Conservation (phyloP, 2,797 vertebrate species). For the Chelon auratus region DNA sequence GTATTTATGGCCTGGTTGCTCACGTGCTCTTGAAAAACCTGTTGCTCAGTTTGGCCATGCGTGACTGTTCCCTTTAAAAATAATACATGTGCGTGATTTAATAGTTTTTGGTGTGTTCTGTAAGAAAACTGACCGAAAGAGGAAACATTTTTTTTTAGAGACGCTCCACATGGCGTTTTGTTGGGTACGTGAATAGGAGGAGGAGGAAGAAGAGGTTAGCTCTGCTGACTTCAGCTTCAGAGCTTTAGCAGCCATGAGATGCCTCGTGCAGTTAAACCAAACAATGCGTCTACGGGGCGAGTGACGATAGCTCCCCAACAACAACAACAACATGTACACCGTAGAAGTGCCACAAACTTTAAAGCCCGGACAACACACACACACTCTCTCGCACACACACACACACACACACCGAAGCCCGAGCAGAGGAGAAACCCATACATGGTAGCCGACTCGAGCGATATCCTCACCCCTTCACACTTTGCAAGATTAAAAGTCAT, state of each 20-base stretch:
- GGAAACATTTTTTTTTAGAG: constrained; percentile 14
- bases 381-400: too few species aligned
- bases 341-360: constrained; percentile 53
- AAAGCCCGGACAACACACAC: neutral
- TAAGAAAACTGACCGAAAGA: neutral
- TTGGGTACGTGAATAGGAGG: neutral
- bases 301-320: constrained; percentile 9
- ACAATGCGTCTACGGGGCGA: constrained; percentile 20
- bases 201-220: neutral
- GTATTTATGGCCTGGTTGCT: neutral
- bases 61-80: neutral
- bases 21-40: constrained; percentile 53
- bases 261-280: constrained; percentile 55
- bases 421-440: constrained; percentile 22
- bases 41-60: constrained; percentile 62
- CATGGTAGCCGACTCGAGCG: constrained; percentile 29
- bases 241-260: constrained; percentile 32
- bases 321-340: constrained; percentile 19
- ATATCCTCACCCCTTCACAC: constrained; percentile 26
- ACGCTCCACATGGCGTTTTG: constrained; percentile 54
- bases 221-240: constrained; percentile 37
- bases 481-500: constrained; percentile 35
- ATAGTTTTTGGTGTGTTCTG: neutral
- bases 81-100: too few species aligned
- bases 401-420: too few species aligned